These are phyloP conservation scores for Sitta carolinensis DNA, from an alignment of 2,797 vertebrate species.

Conservation along the genomic window DNA sequence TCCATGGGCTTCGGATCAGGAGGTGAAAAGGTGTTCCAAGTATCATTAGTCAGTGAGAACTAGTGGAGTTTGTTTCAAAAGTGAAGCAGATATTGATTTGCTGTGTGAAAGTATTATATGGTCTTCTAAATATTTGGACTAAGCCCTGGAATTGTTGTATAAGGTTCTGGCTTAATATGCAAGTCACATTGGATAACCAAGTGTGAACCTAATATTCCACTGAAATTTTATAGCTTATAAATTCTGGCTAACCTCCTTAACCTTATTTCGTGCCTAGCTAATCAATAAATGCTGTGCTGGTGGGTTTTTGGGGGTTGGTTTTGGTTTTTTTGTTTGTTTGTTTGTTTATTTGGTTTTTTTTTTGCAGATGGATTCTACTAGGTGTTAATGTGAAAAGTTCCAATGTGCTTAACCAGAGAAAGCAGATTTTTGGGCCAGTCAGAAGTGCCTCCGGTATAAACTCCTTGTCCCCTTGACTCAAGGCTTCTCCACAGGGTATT, in stretches of 20 bases:
- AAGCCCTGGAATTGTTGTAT: neutral
- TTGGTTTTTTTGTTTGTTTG: neutral
- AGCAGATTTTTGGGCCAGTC: neutral
- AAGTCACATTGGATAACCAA: neutral
- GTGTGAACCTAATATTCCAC: neutral
- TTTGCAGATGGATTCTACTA: neutral
- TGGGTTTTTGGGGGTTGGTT: neutral
- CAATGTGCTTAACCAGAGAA: neutral
- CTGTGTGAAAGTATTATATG: neutral
- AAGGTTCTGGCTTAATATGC: neutral
- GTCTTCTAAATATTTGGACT: slow-evolving; percentile 4
- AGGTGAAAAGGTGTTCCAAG: neutral
- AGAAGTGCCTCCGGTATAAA: neutral
- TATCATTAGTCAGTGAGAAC: neutral
- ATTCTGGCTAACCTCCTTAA: neutral
- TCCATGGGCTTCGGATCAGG: neutral
- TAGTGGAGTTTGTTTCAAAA: neutral
- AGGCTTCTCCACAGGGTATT: neutral
- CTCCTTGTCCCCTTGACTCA: neutral
- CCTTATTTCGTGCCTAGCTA: neutral
- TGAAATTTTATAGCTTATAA: neutral
- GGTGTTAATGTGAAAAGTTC: neutral
- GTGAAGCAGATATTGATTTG: slow-evolving; percentile 12
- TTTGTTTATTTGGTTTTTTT: neutral
- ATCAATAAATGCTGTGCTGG: neutral